Evolutionary conservation across 2,113 vertebrate genomes (phyloP), one percentile per base, ranked within the genome.

Genomic region (Oryzias woworae): DNA sequence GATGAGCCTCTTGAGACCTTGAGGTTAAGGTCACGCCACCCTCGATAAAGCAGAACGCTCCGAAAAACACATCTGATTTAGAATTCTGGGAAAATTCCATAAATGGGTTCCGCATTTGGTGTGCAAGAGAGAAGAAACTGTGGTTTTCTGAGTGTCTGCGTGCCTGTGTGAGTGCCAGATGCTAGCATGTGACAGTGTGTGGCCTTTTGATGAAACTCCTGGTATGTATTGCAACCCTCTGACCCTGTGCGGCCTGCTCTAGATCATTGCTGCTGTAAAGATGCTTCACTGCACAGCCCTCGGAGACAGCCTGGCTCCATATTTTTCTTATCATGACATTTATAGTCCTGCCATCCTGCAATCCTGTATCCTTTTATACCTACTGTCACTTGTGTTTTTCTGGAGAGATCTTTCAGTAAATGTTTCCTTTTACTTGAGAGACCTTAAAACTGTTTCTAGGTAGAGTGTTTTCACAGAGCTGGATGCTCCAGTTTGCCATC

Each of bases 281-380:
- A 80, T 78, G 73, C 70, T 71, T 78, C 75, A 41, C 6, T 42
- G 66, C 71, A 62, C 60, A 70, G 78, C 71, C 75, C 63, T 76
- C 58, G 44, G 70, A 69, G 79, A 76, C 79, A 78, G 66, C 65
- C 73, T 14, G 61, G 69, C 62, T 28, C 60, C 48, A 52, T 73
- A 81, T 80, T 84, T 84, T 73, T 76, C 75, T 63, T 43, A 65
- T 76, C 58, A 36, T 86, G 80, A 90, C 82, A 87, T 90, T 82
- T 89, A 82, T 74, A 75, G 80, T 76, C 77, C 36, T 66, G 62
- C 71, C 73, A 17, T 78, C 69, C 46, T 55, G 52, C 66, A 75
- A n/a, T 80, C 65, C 48, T 55, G 45, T 61, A 31, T 71, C 76
- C 24, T 58, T 61, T 66, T 74, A 55, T 66, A 64, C 67, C 53